Conservation (phyloP, 2,888 invertebrate genomes). For the Octonoba sinensis region DNA sequence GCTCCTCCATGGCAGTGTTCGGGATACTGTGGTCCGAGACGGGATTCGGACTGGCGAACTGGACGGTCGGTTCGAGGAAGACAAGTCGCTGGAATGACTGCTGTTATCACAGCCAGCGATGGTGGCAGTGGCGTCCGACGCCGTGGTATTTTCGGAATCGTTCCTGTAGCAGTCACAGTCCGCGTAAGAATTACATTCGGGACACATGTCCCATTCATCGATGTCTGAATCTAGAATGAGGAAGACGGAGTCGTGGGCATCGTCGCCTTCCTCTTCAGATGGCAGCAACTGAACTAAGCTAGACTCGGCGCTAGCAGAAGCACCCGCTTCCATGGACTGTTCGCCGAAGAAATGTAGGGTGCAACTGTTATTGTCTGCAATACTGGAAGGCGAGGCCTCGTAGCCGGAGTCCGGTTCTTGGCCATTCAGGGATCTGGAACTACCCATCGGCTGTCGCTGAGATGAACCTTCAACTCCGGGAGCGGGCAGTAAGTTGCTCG, state of each 20-base stretch:
- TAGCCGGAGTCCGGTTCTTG: slow-evolving; percentile 38
- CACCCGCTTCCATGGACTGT: not conserved
- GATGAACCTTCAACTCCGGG: no score
- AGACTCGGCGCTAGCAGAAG: no score
- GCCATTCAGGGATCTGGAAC: not conserved
- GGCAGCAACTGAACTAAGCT: no score
- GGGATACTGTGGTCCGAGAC: no score
- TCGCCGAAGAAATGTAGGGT: not conserved
- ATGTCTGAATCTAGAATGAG: not conserved
- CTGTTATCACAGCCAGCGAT: slow-evolving; percentile 23
- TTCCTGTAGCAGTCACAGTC: slow-evolving; percentile 16
- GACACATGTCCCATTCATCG: slow-evolving; percentile 13
- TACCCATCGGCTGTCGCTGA: not conserved
- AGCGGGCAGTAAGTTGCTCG: no score
- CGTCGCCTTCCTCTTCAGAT: no score
- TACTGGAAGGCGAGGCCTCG: slow-evolving; percentile 29
- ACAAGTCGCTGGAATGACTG: slow-evolving; percentile 6
- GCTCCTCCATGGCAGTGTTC: no score
- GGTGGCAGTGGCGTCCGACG: slow-evolving; percentile 4
- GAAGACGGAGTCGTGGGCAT: not conserved
- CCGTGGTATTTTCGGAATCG: slow-evolving; percentile 6
- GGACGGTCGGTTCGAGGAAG: slow-evolving; percentile 16
- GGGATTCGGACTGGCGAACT: slow-evolving; percentile 39
- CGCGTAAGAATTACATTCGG: not conserved
- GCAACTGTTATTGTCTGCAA: not conserved